Conservation (phyloP, 2,888 invertebrate species). For the Anthophora plumipes region DNA sequence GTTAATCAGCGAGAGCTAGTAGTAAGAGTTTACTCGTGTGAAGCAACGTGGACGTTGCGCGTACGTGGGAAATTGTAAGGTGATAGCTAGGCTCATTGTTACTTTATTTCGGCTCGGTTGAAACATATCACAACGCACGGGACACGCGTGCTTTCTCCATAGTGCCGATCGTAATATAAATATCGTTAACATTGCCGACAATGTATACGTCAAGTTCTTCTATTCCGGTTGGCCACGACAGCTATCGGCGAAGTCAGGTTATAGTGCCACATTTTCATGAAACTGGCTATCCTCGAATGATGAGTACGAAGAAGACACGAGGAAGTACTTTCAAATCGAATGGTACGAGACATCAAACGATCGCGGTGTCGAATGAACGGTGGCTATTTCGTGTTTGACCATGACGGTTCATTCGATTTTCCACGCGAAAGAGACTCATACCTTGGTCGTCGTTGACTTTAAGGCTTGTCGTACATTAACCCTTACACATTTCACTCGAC, state of each 20-base stretch:
- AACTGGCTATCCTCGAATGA: slow-evolving; percentile 17
- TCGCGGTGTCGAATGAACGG: slow-evolving; percentile 53
- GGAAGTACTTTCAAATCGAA: slow-evolving; percentile 55
- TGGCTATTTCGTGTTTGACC: slow-evolving; percentile 40
- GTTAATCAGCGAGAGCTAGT: slow-evolving; percentile 14
- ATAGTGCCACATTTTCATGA: slow-evolving; percentile 27
- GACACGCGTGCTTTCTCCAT: slow-evolving; percentile 15
- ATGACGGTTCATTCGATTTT: slow-evolving; percentile 40
- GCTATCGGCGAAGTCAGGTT: slow-evolving; percentile 5
- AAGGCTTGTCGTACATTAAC: slow-evolving; percentile 28
- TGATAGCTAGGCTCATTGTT: slow-evolving; percentile 15
- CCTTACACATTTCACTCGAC: slow-evolving; percentile 12
- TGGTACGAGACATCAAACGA: slow-evolving; percentile 51
- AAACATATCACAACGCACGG: background rate
- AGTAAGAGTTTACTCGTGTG: slow-evolving; percentile 3
- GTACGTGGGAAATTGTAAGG: slow-evolving; percentile 17
- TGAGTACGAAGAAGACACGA: slow-evolving; percentile 44
- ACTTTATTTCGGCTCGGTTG: slow-evolving; percentile 29
- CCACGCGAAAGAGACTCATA: slow-evolving; percentile 30
- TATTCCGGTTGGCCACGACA: slow-evolving; percentile 17
- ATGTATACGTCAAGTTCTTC: slow-evolving; percentile 18
- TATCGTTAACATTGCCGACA: slow-evolving; percentile 19
- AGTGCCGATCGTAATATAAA: slow-evolving; percentile 29
- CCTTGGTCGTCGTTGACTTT: slow-evolving; percentile 32
- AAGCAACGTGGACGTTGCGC: slow-evolving; percentile 4